phyloP scores from a whole-genome alignment of 2,113 vertebrate species.

The Brachypteracias leptosomus region DNA sequence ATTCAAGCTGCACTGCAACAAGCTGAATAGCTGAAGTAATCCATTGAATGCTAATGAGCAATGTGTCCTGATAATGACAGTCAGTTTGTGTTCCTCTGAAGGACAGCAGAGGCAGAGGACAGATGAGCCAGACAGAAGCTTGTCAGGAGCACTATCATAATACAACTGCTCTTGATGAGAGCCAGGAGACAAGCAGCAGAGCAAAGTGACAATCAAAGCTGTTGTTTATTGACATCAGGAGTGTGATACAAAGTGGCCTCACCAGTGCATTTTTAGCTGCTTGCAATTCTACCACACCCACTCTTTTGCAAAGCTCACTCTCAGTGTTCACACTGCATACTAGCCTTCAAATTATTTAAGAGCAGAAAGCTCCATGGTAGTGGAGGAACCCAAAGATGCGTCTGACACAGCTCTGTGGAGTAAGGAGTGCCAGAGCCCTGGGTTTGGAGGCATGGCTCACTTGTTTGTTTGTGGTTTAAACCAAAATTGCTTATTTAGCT shows the following conservation, averaged over 20 bases:
- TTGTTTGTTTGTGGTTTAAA: constrained; percentile 39
- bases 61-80: background rate
- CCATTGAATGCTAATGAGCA: background rate
- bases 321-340: background rate
- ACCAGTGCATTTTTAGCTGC: background rate
- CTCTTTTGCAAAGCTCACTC: background rate
- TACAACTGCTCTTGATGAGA: background rate
- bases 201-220: background rate
- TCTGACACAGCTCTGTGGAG: background rate
- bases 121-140: background rate
- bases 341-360: background rate
- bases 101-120: background rate
- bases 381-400: background rate
- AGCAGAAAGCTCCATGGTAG: background rate
- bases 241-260: background rate
- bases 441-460: background rate
- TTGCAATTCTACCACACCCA: background rate
- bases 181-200: background rate
- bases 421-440: background rate
- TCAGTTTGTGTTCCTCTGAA: background rate
- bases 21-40: background rate
- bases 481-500: constrained; percentile 35
- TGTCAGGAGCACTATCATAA: background rate
- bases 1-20: background rate
- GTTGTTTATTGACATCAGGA: background rate